A percentile compares a stretch with the other conserved stretches of the same genome.
Evolutionary conservation across 2,113 vertebrate species (phyloP).

Genomic region (Neogobius melanostomus): DNA sequence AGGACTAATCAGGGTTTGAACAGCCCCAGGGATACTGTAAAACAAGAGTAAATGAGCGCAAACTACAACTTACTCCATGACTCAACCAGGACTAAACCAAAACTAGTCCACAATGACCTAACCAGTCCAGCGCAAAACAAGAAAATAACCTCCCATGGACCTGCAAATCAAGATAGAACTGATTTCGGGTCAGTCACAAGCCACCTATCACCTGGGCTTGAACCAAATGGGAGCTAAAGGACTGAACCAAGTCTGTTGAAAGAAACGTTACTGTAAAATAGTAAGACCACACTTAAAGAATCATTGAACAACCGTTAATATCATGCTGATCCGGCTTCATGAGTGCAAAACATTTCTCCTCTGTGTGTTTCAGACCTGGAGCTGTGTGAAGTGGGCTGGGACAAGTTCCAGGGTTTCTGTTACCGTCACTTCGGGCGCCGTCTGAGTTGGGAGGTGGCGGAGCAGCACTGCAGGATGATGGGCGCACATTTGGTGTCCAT

Average conservation of each 20-base stretch:
- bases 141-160: no score
- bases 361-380: slow-evolving; percentile 75
- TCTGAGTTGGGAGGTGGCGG: slow-evolving; percentile 90
- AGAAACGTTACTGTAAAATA: no score
- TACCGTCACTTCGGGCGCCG: slow-evolving; percentile 87
- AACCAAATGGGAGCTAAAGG: not conserved
- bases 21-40: no score
- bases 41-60: not conserved
- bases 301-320: not conserved
- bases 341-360: no score
- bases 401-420: slow-evolving; percentile 90
- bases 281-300: no score
- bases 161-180: no score
- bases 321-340: no score
- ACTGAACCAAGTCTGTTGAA: no score
- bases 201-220: not conserved
- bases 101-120: not conserved
- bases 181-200: no score
- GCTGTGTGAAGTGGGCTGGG: slow-evolving; percentile 85
- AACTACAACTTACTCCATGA: not conserved
- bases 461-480: slow-evolving; percentile 83
- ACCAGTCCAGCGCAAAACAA: no score
- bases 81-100: not conserved
- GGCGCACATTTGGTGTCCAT: slow-evolving; percentile 90
- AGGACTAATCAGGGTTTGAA: no score